phyloP scores from a whole-genome alignment of 2,888 invertebrate species.

The Pedicia rivosa region DNA sequence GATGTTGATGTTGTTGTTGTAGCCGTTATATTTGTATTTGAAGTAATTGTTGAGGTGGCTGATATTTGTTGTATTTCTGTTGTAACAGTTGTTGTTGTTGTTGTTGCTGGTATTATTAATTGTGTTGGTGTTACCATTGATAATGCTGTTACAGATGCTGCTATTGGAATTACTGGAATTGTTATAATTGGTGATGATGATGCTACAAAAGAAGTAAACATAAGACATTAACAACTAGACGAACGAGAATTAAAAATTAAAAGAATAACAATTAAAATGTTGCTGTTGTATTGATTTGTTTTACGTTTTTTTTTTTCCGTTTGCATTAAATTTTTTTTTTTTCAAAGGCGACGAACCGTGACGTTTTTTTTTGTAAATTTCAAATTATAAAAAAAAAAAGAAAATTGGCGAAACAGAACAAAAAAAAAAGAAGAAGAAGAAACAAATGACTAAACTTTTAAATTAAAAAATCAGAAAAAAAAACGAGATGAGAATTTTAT shows the following conservation, averaged over 20 bases:
- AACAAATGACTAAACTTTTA: no score
- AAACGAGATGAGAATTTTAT: no score
- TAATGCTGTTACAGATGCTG: not conserved
- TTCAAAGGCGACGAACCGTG: no score
- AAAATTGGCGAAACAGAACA: no score
- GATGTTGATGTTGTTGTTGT: constrained; percentile 8
- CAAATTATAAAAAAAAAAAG: no score
- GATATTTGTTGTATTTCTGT: no score
- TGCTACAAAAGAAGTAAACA: not conserved
- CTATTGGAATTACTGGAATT: not conserved
- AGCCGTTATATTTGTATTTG: constrained; percentile 9
- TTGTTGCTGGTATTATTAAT: not conserved
- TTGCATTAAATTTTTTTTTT: no score
- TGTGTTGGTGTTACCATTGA: not conserved
- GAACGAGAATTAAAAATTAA: constrained; percentile 9
- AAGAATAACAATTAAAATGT: constrained; percentile 11
- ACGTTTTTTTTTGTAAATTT: no score
- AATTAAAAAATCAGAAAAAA: no score
- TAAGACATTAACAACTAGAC: constrained; percentile 8
- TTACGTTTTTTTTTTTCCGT: no score
- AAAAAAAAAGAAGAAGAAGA: no score
- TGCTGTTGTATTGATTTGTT: constrained; percentile 11
- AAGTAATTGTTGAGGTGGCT: constrained; percentile 7
- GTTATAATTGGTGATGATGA: constrained; percentile 1
- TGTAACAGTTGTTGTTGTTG: not conserved